Conservation (phyloP, 2,797 vertebrate species). For the Cheirogaleus major region DNA sequence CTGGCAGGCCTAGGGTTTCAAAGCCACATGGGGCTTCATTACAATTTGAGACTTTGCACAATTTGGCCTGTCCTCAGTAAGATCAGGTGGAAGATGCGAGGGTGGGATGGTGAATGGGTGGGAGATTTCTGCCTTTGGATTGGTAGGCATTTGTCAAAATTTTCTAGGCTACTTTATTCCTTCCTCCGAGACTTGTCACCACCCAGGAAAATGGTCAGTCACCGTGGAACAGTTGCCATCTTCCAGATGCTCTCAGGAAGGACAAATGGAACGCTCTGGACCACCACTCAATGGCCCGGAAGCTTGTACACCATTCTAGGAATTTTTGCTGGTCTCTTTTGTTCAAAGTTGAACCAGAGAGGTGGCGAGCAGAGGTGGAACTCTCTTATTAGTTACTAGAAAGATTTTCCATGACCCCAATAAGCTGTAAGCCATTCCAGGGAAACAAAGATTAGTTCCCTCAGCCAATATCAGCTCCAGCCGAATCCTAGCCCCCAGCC, state of each 20-base stretch:
- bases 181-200: neutral
- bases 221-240: neutral
- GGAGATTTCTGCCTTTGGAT: neutral
- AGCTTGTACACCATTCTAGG: neutral
- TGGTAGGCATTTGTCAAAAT: neutral
- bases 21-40: neutral
- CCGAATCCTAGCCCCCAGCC: neutral
- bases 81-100: neutral
- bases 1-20: neutral
- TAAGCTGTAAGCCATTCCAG: neutral
- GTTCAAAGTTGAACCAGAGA: neutral
- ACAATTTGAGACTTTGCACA: neutral
- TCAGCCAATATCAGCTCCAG: neutral
- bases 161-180: neutral
- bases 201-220: neutral
- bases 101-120: neutral
- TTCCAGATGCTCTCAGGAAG: neutral
- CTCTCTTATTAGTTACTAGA: neutral
- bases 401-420: constrained; percentile 13
- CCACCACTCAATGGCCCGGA: neutral
- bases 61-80: neutral
- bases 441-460: constrained; percentile 10
- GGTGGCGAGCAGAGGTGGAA: neutral
- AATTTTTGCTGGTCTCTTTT: neutral
- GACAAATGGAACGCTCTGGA: neutral